Percentiles rank a stretch among this genome's conserved stretches.
Conservation (phyloP, 2,113 vertebrate genomes). For the Mormoops blainvillei region DNA sequence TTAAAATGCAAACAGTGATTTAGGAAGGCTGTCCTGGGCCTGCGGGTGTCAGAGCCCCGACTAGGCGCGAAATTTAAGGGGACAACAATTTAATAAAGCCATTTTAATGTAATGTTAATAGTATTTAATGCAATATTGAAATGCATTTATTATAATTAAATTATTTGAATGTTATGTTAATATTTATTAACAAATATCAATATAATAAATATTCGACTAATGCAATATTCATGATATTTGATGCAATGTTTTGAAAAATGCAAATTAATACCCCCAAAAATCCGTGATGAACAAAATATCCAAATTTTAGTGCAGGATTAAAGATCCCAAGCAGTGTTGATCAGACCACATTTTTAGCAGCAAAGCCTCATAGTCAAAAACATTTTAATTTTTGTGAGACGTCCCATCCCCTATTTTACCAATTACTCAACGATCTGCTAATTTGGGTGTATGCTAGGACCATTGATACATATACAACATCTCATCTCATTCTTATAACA, state of each 20-base stretch:
- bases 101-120: neutral
- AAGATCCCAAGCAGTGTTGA: neutral
- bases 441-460: neutral
- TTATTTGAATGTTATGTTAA: neutral
- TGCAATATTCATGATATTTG: neutral
- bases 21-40: neutral
- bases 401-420: neutral
- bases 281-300: neutral
- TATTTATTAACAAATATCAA: neutral
- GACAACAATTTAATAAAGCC: no score
- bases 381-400: neutral
- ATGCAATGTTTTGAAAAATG: constrained; percentile 7
- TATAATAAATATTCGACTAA: neutral
- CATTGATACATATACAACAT: neutral
- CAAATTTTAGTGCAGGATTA: constrained; percentile 18
- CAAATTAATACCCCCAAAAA: neutral
- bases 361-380: neutral
- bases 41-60: neutral
- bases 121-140: neutral
- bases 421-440: neutral
- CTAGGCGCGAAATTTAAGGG: neutral
- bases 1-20: neutral
- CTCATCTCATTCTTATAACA: neutral
- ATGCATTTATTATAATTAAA: neutral
- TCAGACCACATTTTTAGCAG: neutral